These are phyloP conservation scores for Polylopha cassiicola DNA, from an alignment of 2,888 invertebrate genomes.

Conservation along the genomic window DNA sequence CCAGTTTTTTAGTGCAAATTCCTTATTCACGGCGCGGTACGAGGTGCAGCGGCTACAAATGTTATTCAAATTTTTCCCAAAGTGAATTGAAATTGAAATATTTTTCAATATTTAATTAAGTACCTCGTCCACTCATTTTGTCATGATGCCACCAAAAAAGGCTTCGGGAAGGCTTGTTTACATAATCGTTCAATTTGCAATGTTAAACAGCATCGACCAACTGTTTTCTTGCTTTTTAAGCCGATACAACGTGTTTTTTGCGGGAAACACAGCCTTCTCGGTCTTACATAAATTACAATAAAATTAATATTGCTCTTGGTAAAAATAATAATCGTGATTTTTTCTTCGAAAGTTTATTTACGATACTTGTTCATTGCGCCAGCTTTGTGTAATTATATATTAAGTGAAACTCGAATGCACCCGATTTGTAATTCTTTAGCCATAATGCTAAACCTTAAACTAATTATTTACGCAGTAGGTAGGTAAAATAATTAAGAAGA, in stretches of 20 bases:
- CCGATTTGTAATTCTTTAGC: too few species aligned
- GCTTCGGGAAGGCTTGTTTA: constrained; percentile 62
- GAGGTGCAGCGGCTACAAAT: background rate
- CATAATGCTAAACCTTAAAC: too few species aligned
- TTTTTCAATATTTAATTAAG: constrained; percentile 60
- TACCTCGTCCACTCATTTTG: constrained; percentile 44
- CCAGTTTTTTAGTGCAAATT: too few species aligned
- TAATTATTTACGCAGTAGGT: too few species aligned
- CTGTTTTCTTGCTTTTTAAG: constrained; percentile 42
- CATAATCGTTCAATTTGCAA: constrained; percentile 74
- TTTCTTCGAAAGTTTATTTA: constrained; percentile 9
- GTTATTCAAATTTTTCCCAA: constrained; percentile 30
- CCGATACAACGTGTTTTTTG: constrained; percentile 34
- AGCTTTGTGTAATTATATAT: constrained; percentile 10
- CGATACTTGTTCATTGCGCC: background rate
- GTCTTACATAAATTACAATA: constrained; percentile 34
- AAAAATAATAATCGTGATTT: constrained; percentile 21
- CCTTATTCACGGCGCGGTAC: background rate
- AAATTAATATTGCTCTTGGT: constrained; percentile 29
- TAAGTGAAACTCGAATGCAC: too few species aligned
- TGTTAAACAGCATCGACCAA: constrained; percentile 60
- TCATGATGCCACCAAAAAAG: constrained; percentile 55
- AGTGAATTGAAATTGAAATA: constrained; percentile 47
- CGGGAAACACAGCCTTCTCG: constrained; percentile 28
- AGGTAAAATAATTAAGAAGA: too few species aligned